Base-by-base conservation (phyloP, 2,797 vertebrate genomes). In the Etheostoma nigrum region DNA sequence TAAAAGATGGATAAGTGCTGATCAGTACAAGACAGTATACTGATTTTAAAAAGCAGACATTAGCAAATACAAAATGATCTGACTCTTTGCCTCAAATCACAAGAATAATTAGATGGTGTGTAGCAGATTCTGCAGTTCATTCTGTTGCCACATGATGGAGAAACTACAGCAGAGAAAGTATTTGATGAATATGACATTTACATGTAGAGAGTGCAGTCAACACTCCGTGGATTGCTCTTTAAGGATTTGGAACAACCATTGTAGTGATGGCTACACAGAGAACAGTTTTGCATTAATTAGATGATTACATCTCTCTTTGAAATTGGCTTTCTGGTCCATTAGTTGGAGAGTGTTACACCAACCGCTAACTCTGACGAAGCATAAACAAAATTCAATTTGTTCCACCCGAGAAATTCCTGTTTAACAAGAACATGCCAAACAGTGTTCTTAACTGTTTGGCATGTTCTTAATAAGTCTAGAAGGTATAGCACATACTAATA, bases 141-240 rank as follows among this genome's bases (percentile, higher is more conserved):
- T 21, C 10, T 57, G 10, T 83, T 59, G 67, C 90, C 95, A 92
- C 92, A 84, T 78, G 93, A 84, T 92, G 93, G 93, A 75, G 90
- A 72, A 80, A 69, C 79, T 86, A 74, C 78, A 74, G 21, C 87
- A 82, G 45, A 53, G 5, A 71, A 58, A 66, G 59, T 21, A 25
- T 25, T 19, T 16, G 2, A 42, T 62, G n/a, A 66, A 21, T 33
- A 53, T 10, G 5, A 61, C 12, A 18, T 52, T 54, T 12, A 60
- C 27, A 64, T 81, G 42, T 10, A 65, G 42, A 19, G 36, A 25
- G 12, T 48, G 30, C 6, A n/a, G 25, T 70, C 36, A 67, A 68
- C 44, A 42, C 27, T 48, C 30, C 4, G 4, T 11, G 71, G 10
- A 81, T 84, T 23, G 57, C 16, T 23, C 18, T 72, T 27, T 6